A percentile compares a stretch with the other conserved stretches of the same genome.
Evolutionary conservation across 2,113 vertebrate species (phyloP).

Genomic region (Erythrocebus patas): DNA sequence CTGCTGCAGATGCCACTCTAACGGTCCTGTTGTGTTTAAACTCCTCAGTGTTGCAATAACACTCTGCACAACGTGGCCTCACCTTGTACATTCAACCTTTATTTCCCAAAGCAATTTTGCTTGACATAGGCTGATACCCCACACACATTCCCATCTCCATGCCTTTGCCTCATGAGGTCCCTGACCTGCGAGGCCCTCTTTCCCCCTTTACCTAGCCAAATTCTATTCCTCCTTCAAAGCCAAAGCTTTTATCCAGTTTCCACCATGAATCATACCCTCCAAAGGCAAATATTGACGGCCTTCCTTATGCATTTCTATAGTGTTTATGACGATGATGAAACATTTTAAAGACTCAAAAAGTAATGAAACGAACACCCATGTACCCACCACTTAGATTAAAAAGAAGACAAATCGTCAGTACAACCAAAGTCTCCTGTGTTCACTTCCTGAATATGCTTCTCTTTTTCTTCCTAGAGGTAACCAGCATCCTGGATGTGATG

Average conservation of each 20-base stretch:
- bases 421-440: background rate
- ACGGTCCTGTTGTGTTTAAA: background rate
- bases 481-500: background rate
- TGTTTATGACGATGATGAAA: background rate
- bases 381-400: background rate
- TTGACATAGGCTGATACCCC: background rate
- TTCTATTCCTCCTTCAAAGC: background rate
- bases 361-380: background rate
- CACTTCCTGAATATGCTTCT: background rate
- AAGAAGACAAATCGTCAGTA: background rate
- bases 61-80: background rate
- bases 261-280: too few relatives aligned
- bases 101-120: background rate
- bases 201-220: background rate
- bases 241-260: background rate
- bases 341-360: background rate
- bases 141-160: accelerated
- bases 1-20: background rate
- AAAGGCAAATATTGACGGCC: background rate
- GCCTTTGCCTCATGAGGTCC: background rate
- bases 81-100: background rate
- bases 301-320: background rate
- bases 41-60: background rate
- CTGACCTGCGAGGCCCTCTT: background rate
- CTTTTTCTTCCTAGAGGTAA: background rate